Conservation (phyloP, 2,797 vertebrate genomes). For the Poeciliopsis presidionis region DNA sequence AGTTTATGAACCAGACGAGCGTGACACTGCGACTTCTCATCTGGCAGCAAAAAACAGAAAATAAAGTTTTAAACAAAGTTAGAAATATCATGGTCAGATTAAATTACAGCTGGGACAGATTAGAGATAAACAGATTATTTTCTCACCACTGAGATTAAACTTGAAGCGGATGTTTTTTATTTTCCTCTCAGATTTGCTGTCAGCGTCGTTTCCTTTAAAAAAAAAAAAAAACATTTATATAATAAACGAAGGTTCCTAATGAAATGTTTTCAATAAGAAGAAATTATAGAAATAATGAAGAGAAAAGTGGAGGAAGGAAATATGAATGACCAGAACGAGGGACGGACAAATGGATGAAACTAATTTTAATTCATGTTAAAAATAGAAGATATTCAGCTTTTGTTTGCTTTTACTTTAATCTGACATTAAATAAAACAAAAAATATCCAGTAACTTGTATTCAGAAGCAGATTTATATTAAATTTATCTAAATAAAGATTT, state of each 20-base stretch:
- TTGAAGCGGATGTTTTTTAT: conserved; percentile 67
- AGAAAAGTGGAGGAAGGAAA: background rate
- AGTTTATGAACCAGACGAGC: conserved; percentile 77
- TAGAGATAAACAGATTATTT: background rate
- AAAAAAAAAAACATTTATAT: background rate
- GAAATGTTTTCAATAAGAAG: background rate
- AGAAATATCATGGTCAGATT: background rate
- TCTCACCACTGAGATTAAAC: conserved; percentile 75
- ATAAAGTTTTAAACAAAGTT: background rate
- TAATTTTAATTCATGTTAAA: too few relatives aligned
- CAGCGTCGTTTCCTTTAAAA: conserved; percentile 43
- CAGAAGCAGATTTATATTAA: background rate
- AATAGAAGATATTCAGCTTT: too few relatives aligned
- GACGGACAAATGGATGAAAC: background rate
- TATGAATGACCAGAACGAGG: background rate
- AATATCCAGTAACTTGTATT: background rate
- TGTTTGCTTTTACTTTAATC: too few relatives aligned
- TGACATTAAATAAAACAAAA: background rate
- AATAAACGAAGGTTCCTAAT: background rate
- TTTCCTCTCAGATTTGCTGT: conserved; percentile 51
- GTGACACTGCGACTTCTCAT: conserved; percentile 60
- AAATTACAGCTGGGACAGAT: background rate
- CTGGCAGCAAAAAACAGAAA: conserved; percentile 48
- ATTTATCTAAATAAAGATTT: background rate
- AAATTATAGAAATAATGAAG: background rate